Percentiles rank a stretch among this genome's conserved stretches.
Conservation (phyloP, 2,888 invertebrate species). For the Diachrysia chrysitis region DNA sequence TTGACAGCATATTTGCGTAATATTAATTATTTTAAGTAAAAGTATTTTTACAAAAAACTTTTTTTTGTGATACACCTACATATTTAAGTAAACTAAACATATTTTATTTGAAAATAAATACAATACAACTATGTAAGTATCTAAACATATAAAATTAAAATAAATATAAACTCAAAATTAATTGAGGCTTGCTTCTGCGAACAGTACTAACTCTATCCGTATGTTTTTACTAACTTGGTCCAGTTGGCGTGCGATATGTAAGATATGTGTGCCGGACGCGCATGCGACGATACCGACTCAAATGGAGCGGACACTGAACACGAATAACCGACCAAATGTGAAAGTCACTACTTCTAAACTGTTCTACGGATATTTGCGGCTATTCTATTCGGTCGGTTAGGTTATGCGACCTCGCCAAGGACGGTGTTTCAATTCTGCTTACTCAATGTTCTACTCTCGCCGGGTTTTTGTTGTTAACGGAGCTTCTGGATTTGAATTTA, state of each 20-base stretch:
- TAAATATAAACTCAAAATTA: slow-evolving; percentile 53
- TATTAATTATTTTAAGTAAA: no score
- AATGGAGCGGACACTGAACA: slow-evolving; percentile 85
- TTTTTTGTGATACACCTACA: no score
- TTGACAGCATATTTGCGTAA: no score
- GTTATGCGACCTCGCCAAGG: slow-evolving; percentile 84
- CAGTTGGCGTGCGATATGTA: slow-evolving; percentile 86
- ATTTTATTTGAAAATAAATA: neutral
- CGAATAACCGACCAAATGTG: slow-evolving; percentile 68
- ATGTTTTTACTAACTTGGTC: slow-evolving; percentile 84
- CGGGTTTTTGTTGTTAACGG: slow-evolving; percentile 79
- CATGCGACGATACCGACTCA: slow-evolving; percentile 75
- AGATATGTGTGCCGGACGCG: slow-evolving; percentile 87
- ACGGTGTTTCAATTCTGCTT: slow-evolving; percentile 84
- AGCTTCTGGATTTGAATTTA: slow-evolving; percentile 63
- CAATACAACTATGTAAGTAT: neutral
- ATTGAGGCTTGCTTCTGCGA: slow-evolving; percentile 60
- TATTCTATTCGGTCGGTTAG: slow-evolving; percentile 60
- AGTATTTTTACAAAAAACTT: no score
- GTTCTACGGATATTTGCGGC: slow-evolving; percentile 18
- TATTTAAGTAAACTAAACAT: neutral
- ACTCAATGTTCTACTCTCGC: slow-evolving; percentile 78
- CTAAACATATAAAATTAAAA: slow-evolving; percentile 24
- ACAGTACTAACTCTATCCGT: slow-evolving; percentile 71
- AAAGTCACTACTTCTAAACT: slow-evolving; percentile 59